Conservation (phyloP, 2,113 vertebrate genomes). For the Panurus biarmicus region DNA sequence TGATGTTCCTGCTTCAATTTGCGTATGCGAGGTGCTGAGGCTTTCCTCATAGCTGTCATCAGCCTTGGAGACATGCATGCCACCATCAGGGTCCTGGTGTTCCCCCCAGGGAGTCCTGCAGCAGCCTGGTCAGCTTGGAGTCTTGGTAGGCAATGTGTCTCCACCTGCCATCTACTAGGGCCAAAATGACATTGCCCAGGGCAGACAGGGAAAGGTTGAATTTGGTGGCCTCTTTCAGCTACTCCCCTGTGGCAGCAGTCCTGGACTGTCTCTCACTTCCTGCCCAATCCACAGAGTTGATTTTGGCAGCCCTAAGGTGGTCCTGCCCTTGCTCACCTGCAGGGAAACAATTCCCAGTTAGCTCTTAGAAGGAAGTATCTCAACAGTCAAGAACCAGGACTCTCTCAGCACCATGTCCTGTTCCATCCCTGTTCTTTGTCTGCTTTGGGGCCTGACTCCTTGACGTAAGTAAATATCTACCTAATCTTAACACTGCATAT, state of each 20-base stretch:
- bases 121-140: constrained; percentile 87
- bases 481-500: not conserved
- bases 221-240: constrained; percentile 86
- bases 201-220: constrained; percentile 89
- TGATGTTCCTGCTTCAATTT: constrained; percentile 84
- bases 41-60: constrained; percentile 86
- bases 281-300: constrained; percentile 87
- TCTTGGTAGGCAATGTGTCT: constrained; percentile 84
- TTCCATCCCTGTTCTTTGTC: not conserved
- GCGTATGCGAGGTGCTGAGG: constrained; percentile 84
- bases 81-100: constrained; percentile 87
- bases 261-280: constrained; percentile 90
- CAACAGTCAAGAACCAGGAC: not conserved
- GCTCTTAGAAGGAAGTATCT: not conserved
- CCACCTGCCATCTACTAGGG: constrained; percentile 81
- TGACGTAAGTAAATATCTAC: not conserved
- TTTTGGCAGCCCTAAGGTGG: constrained; percentile 82
- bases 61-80: constrained; percentile 83
- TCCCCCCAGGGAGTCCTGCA: constrained; percentile 91
- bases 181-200: constrained; percentile 86
- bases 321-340: constrained; percentile 78
- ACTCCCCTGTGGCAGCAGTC: constrained; percentile 81
- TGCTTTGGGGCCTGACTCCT: not conserved
- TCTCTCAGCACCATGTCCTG: fast-evolving
- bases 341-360: not conserved